Conservation (phyloP, 2,113 vertebrate genomes). For the Xyliphius kryptos region DNA sequence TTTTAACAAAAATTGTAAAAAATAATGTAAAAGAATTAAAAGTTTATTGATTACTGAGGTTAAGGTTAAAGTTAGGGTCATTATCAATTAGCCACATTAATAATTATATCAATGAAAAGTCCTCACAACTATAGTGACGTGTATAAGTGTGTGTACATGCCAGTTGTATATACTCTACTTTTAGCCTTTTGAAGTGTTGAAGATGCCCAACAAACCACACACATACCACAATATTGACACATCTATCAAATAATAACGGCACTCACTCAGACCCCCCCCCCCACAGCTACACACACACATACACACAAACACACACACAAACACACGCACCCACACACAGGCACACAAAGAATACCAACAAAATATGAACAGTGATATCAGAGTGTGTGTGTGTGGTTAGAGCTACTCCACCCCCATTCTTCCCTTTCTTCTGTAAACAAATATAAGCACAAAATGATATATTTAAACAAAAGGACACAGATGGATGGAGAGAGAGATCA, state of each 20-base stretch:
- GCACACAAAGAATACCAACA: slow-evolving; percentile 1
- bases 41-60: too few species aligned
- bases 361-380: not conserved
- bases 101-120: too few species aligned
- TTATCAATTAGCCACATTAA: too few species aligned
- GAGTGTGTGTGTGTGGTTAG: not conserved
- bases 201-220: not conserved
- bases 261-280: not conserved
- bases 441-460: slow-evolving; percentile 4
- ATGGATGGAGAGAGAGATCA: too few species aligned
- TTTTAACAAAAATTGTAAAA: too few species aligned
- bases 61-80: too few species aligned
- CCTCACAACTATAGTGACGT: too few species aligned
- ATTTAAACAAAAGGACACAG: too few species aligned
- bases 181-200: not conserved
- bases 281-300: too few species aligned
- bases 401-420: not conserved
- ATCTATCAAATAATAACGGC: not conserved
- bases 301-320: too few species aligned
- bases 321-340: too few species aligned
- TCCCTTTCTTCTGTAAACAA: slow-evolving; percentile 8
- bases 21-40: too few species aligned
- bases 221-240: not conserved
- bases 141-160: not conserved
- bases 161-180: slow-evolving; percentile 4